Evolutionary conservation across 2,797 vertebrate species (phyloP).

Genomic region (Clamator glandarius): DNA sequence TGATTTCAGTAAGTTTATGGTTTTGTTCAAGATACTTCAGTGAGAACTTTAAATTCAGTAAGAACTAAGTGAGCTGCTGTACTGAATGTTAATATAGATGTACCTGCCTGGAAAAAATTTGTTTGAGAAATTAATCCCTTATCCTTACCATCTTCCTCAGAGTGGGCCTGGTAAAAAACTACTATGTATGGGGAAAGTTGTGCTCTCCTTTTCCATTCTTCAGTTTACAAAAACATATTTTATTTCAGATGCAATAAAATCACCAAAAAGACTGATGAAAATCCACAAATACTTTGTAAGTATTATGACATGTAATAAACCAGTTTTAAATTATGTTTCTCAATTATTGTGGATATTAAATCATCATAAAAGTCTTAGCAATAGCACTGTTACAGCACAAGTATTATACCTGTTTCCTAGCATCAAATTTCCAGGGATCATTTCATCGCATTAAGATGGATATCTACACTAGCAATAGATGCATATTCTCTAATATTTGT

Average conservation of each 20-base stretch:
- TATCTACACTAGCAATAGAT: background rate
- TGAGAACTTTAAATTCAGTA: background rate
- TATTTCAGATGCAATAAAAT: background rate
- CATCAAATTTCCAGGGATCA: background rate
- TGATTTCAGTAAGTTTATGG: background rate
- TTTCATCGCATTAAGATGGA: background rate
- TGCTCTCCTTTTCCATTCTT: background rate
- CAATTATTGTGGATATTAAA: background rate
- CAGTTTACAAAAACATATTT: background rate
- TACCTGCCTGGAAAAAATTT: background rate
- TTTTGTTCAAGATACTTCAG: background rate
- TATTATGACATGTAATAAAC: background rate
- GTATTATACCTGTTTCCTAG: background rate
- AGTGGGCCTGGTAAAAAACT: background rate
- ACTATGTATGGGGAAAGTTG: background rate
- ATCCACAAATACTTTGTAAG: background rate
- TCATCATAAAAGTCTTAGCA: background rate
- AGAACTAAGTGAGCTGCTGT: background rate
- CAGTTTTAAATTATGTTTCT: background rate
- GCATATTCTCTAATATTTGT: background rate
- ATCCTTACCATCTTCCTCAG: background rate
- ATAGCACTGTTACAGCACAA: background rate
- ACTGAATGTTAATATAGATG: background rate
- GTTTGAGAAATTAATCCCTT: background rate
- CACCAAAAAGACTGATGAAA: background rate